Base-by-base conservation (phyloP, 2,113 vertebrate genomes). In the Penelope pileata region DNA sequence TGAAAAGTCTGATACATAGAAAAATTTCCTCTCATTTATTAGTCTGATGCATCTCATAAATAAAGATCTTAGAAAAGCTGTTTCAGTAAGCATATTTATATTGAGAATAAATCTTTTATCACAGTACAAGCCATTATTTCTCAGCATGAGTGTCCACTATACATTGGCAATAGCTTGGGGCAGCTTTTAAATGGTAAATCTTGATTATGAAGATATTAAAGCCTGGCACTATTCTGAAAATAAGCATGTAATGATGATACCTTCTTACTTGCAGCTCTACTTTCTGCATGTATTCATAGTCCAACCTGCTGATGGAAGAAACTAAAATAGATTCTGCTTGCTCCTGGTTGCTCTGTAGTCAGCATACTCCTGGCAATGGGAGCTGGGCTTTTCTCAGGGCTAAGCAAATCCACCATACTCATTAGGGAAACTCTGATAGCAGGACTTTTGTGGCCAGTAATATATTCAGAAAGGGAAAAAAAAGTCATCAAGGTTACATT, bases 121-220 rank as follows among this genome's bases (percentile, higher is more conserved):
- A 68, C 86, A 45, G 38, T 60, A 62, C 85, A 83, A 97, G 90
- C 95, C 89, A 93, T 96, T 97, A 95, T 94, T 97, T 91, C 96
- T 92, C 91, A 94, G 95, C 75, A 30, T 93, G 74, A 92, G 86
- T 92, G 79, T 94, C 95, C 40, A 17, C 91, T 95, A 67, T 96
- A 96, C 96, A 96, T 93, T 97, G 88, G 81, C 93, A 94, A 84
- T 83, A 94, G 94, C 96, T 97, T 11, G 45, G 94, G 93, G 92
- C 91, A 96, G 54, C 93, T 96, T 93, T 82, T 94, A 94, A 96
- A 83, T 90, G 91, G 92, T 96, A 95, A 96, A 92, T 95, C 45
- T 36, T 88, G 93, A 96, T 97, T 97, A 96, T 95, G 94, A 96
- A 96, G 94, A 86, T 96, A 95, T 90, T 96, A 96, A 97, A 97